Conservation (phyloP, 2,888 invertebrate genomes). For the Eristalinus aeneus region DNA sequence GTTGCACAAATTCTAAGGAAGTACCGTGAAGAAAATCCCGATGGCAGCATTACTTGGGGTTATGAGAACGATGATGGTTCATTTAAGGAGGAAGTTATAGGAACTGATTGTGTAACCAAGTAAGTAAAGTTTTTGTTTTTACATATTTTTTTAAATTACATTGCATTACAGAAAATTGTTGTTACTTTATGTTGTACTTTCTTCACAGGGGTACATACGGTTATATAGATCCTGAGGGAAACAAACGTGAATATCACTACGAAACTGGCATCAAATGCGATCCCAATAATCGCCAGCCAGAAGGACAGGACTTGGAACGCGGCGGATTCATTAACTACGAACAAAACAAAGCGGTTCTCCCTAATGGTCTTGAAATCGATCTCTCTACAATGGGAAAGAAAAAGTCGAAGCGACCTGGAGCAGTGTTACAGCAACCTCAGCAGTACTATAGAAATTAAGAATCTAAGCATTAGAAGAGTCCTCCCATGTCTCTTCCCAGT, state of each 20-base stretch:
- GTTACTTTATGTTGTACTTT: too few relatives aligned
- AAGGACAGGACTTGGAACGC: constrained; percentile 81
- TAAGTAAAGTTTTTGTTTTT: constrained; percentile 70
- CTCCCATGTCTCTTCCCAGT: not conserved
- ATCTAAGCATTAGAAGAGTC: constrained; percentile 72
- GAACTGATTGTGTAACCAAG: constrained; percentile 87
- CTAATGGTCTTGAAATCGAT: constrained; percentile 87
- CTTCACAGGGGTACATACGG: constrained; percentile 88
- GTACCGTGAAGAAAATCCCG: constrained; percentile 88
- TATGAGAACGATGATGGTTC: constrained; percentile 94
- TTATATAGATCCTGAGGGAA: constrained; percentile 91
- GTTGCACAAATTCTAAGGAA: constrained; percentile 87
- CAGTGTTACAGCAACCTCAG: constrained; percentile 72
- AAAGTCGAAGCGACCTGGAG: constrained; percentile 85
- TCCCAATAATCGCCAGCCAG: constrained; percentile 80
- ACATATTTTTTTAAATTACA: too few relatives aligned
- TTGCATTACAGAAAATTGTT: too few relatives aligned
- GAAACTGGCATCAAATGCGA: constrained; percentile 88
- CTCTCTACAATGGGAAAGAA: constrained; percentile 86
- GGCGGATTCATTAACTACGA: constrained; percentile 88
- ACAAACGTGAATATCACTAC: constrained; percentile 90
- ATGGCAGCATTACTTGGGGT: constrained; percentile 92
- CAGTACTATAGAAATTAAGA: constrained; percentile 77
- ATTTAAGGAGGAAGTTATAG: constrained; percentile 92
- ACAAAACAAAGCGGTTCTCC: constrained; percentile 87